These are phyloP conservation scores for Cinclus cinclus DNA, from an alignment of 2,113 vertebrate genomes.

Conservation along the genomic window DNA sequence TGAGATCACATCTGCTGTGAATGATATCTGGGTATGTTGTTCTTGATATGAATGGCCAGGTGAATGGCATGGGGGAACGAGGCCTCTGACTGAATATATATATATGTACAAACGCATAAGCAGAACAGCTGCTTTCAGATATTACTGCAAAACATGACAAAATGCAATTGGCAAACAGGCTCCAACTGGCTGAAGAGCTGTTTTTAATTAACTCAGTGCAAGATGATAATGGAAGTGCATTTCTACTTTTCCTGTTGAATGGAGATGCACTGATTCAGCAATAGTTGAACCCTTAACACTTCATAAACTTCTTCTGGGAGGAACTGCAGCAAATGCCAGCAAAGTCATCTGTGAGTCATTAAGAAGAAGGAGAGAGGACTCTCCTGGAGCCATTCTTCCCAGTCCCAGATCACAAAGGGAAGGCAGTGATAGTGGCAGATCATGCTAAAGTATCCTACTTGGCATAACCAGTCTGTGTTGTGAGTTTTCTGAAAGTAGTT, in stretches of 20 bases:
- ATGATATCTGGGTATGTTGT: not conserved
- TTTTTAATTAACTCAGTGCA: constrained; percentile 70
- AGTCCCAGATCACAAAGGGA: not conserved
- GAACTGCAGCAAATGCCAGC: constrained; percentile 12
- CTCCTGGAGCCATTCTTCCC: not conserved
- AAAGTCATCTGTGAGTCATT: constrained; percentile 68
- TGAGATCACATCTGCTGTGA: constrained; percentile 1
- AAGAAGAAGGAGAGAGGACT: not conserved
- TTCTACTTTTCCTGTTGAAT: constrained; percentile 60
- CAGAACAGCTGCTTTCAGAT: constrained; percentile 32
- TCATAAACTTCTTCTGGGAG: constrained; percentile 54
- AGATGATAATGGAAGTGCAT: constrained; percentile 17
- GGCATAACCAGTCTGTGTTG: not conserved
- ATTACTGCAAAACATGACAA: not conserved
- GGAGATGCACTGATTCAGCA: constrained; percentile 74
- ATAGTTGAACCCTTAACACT: constrained; percentile 52
- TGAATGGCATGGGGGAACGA: not conserved
- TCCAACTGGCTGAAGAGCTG: constrained; percentile 44
- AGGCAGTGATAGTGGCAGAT: not conserved
- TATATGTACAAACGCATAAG: not conserved
- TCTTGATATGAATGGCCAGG: not conserved
- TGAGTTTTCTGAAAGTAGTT: not conserved
- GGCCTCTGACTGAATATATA: not conserved
- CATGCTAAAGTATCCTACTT: not conserved
- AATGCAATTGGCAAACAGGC: not conserved